Evolutionary conservation across 2,797 vertebrate genomes (phyloP).

Genomic region (Gouania willdenowi): DNA sequence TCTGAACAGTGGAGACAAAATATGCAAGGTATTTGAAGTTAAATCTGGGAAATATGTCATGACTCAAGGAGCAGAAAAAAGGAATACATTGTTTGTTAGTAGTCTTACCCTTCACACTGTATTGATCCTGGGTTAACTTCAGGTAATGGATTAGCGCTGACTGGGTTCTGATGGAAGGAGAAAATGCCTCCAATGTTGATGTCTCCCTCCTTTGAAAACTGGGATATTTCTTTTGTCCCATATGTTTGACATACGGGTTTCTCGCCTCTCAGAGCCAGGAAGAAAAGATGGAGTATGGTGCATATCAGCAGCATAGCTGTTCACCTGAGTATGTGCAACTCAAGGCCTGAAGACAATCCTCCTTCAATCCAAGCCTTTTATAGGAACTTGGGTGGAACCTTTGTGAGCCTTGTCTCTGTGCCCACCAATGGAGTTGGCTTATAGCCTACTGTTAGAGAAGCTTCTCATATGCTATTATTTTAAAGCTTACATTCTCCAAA

Average conservation of each 20-base stretch:
- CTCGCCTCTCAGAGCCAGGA: slow-evolving; percentile 44
- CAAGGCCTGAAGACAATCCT: slow-evolving; percentile 1
- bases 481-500: too few species aligned
- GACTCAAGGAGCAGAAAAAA: too few species aligned
- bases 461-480: too few species aligned
- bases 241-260: slow-evolving; percentile 61
- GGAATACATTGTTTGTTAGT: too few species aligned
- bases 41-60: too few species aligned
- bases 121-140: slow-evolving; percentile 64
- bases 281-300: slow-evolving; percentile 45
- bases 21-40: neutral
- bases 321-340: slow-evolving; percentile 5
- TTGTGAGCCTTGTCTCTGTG: neutral
- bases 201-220: slow-evolving; percentile 75
- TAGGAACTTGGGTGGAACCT: slow-evolving; percentile 1
- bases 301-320: slow-evolving; percentile 55
- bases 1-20: slow-evolving; percentile 37
- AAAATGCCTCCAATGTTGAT: slow-evolving; percentile 78
- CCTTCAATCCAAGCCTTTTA: slow-evolving; percentile 32
- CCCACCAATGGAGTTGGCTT: slow-evolving; percentile 37
- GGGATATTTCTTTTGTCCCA: slow-evolving; percentile 63
- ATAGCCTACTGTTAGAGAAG: slow-evolving; percentile 9
- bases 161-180: slow-evolving; percentile 75
- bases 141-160: slow-evolving; percentile 54
- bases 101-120: slow-evolving; percentile 72